Base-by-base conservation (phyloP, 2,113 vertebrate genomes). In the Cynoglossus semilaevis region DNA sequence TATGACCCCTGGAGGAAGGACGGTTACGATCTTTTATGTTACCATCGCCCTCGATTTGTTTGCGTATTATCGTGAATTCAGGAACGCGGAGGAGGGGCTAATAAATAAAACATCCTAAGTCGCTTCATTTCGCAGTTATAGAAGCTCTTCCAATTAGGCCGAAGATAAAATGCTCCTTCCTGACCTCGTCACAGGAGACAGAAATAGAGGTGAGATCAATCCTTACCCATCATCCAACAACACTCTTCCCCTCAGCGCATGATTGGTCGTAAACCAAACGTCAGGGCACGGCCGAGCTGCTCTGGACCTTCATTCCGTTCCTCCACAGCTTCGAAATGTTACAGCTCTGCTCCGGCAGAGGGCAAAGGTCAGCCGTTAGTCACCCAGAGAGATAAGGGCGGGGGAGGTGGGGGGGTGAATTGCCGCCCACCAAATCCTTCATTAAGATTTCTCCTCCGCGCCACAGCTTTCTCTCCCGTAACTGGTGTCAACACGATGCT, bases 281-380 rank as follows among this genome's bases (percentile, higher is more conserved):
- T 41, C 59, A 60, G 36, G 15, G 40, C 50, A 74, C 10, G 54
- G 42, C 58, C 59, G 37, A 40, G 56, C 48, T 46, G 70, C 40
- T 61, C 16, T 5, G 43, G 64, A 57, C 49, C 58, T 70, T 38
- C 36, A 60, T 71, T 61, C 59, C 49, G 53, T 55, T 63, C n/a
- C 36, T 48, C 34, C 22, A 0, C 60, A 49, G 17, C 51, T 16
- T 60, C 22, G 36, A 43, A 15, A 34, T 76, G 60, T 71, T 65
- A 52, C 70, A 42, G 45, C 18, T 46, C 43, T 64, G 19, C 6
- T 10, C 22, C 38, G 36, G 35, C 10, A 42, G 36, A 68, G 77
- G 42, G 49, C 53, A 62, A 75, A 80, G 77, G 59, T 77, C 72
- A 41, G 17, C 58, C 45, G 15, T 72, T 67, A 77, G 40, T 80